Evolutionary conservation across 2,888 invertebrate species (phyloP).

Genomic region (Eledona agricola): DNA sequence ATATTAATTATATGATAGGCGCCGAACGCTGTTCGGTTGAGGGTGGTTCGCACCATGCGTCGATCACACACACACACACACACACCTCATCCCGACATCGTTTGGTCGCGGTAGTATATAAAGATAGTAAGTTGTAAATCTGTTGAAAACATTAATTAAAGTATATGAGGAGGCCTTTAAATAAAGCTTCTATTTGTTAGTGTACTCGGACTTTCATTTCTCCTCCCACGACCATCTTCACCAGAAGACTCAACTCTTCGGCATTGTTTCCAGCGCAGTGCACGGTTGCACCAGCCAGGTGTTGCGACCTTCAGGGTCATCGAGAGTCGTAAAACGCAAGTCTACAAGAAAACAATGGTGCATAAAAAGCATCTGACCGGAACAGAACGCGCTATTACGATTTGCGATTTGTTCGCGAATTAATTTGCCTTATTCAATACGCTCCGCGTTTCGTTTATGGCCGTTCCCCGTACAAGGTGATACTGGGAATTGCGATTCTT

Average conservation of each 20-base stretch:
- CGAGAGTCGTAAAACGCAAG: constrained; percentile 21
- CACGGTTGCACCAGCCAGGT: constrained; percentile 38
- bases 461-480: no score
- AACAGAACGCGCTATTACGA: constrained; percentile 17
- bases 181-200: constrained; percentile 55
- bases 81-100: constrained; percentile 27
- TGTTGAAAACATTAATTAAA: constrained; percentile 53
- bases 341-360: constrained; percentile 29
- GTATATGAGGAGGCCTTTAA: constrained; percentile 50
- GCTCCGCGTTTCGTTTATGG: constrained; percentile 2
- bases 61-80: no score
- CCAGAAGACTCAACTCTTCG: constrained; percentile 5
- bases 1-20: constrained; percentile 24
- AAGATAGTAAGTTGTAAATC: constrained; percentile 46
- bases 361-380: constrained; percentile 31
- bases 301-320: constrained; percentile 43
- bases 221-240: neutral
- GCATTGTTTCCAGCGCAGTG: constrained; percentile 25
- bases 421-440: constrained; percentile 12
- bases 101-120: constrained; percentile 24
- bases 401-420: constrained; percentile 22
- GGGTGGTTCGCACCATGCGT: no score
- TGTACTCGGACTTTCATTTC: constrained; percentile 41
- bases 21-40: constrained; percentile 28
- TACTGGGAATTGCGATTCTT: neutral